phyloP scores from a whole-genome alignment of 2,797 vertebrate species.

The Yasuhikotakia modesta region DNA sequence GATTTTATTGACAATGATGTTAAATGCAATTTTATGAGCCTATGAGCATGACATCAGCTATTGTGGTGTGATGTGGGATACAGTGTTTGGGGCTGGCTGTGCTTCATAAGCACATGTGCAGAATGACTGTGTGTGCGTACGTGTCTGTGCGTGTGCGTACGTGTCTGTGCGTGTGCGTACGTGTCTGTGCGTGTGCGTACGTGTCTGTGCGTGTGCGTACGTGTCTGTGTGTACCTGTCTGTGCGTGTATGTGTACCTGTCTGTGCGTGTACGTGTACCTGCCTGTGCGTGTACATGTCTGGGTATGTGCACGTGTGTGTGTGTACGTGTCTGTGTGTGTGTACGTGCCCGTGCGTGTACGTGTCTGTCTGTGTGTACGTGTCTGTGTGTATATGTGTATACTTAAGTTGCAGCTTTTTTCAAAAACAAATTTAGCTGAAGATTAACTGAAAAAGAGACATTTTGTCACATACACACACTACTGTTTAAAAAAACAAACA shows the following conservation, averaged over 20 bases:
- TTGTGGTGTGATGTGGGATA: constrained; percentile 41
- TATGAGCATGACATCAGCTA: too few relatives aligned
- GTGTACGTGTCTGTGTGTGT: not conserved
- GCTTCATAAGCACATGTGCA: too few relatives aligned
- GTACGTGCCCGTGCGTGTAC: not conserved
- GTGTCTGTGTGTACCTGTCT: too few relatives aligned
- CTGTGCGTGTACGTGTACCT: not conserved
- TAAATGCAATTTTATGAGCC: constrained; percentile 49
- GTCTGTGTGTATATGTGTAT: not conserved
- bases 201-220: too few relatives aligned
- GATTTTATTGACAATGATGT: constrained; percentile 16
- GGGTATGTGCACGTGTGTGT: too few relatives aligned
- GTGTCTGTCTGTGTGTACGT: not conserved
- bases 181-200: not conserved
- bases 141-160: not conserved
- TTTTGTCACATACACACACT: too few relatives aligned
- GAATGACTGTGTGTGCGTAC: not conserved
- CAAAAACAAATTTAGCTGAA: too few relatives aligned
- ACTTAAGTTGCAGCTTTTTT: too few relatives aligned
- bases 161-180: not conserved
- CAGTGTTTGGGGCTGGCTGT: not conserved
- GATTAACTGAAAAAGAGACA: too few relatives aligned
- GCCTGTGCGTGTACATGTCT: not conserved
- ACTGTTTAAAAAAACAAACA: too few relatives aligned
- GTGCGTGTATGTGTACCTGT: not conserved